Base-by-base conservation (phyloP, 2,797 vertebrate genomes). In the Gallinago stenura region DNA sequence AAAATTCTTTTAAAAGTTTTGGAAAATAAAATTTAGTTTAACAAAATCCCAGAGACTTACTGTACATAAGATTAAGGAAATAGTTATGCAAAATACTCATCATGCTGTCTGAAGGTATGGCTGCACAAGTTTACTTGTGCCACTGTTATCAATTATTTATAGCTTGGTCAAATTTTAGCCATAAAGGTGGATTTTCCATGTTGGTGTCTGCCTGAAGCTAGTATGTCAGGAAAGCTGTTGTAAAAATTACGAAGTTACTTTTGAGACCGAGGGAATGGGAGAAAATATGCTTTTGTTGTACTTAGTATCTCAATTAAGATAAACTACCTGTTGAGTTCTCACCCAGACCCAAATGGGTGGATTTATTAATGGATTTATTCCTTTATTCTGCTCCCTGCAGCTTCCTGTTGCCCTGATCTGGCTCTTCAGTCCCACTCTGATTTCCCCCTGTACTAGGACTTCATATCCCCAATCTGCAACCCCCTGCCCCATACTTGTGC, bases 41-140 rank as follows among this genome's bases (percentile, higher is more conserved):
- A 46, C 8, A 70, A 68, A 91, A 85, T 5, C 15, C 61, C 15
- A 90, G 41, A 82, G 12, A 14, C 1, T 28, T 72, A 43, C 19
- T 43, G 7, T 6, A 65, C 3, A 3, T 28, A 57, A n/a, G 10
- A 72, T 37, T 13, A 81, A 77, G 9, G 0, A 50, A 77, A 61
- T 4, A 65, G 18, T 30, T 53, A 45, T 0, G 0, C 16, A n/a
- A 21, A 68, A n/a, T 3, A 64, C 20, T 35, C 10, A 65, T 35
- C 25, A 22, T 4, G 19, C 15, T 18, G 21, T 21, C 58, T 48
- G 56, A 85, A 70, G 31, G 22, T 14, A 58, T 69, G 43, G 31
- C 9, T 54, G 41, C 8, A 1, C 0, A 53, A 43, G 21, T 50
- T 35, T 72, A 33, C 41, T 69, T 62, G 12, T 35, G 65, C 53